Base-by-base conservation (phyloP, 2,113 vertebrate genomes). In the Lepisosteus oculatus region DNA sequence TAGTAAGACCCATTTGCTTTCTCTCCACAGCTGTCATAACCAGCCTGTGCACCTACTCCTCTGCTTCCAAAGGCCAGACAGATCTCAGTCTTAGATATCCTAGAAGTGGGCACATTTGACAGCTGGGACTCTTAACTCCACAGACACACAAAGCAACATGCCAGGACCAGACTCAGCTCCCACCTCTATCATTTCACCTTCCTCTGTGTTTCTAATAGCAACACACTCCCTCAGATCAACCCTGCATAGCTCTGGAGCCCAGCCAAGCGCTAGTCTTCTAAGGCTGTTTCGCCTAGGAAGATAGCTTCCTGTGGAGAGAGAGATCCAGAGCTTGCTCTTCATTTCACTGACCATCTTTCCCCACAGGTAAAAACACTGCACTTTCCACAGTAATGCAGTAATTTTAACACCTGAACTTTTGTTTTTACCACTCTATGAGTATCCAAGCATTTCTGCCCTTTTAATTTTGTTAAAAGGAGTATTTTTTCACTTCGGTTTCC, bases 91-190 rank as follows among this genome's bases (percentile, higher is more conserved):
- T 51, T 51, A 5, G 5, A 5, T 9, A 51, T 13, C 3, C 13
- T 3, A 3, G 14, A 13, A n/a, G 7, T 59, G 56, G 56, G 11
- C 7, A 13, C 11, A 8, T n/a, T 8, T 11, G 15, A 42, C 1
- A 69, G 80, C 71, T 74, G 74, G 69, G 72, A 70, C 71, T 65
- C 67, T 73, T 77, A 0, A 74, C 73, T 70, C 79, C 76, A 75
- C 77, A 76, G 73, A 72, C 29, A 68, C 69, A 85, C 75, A 84
- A 77, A 79, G 82, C 81, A 69, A 89, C 77, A 86, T 85, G 89
- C 72, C 88, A 89, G 74, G 81, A 68, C 79, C 87, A 90, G 86
- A 73, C 61, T 13, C 57, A 67, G 43, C 69, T 59, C 17, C 43
- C 72, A 17, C 56, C 57, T 9, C 61, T 42, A 45, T 47, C 61